Evolutionary conservation across 2,797 vertebrate genomes (phyloP), one percentile per base, ranked within the genome.

Genomic region (Spheniscus humboldti): DNA sequence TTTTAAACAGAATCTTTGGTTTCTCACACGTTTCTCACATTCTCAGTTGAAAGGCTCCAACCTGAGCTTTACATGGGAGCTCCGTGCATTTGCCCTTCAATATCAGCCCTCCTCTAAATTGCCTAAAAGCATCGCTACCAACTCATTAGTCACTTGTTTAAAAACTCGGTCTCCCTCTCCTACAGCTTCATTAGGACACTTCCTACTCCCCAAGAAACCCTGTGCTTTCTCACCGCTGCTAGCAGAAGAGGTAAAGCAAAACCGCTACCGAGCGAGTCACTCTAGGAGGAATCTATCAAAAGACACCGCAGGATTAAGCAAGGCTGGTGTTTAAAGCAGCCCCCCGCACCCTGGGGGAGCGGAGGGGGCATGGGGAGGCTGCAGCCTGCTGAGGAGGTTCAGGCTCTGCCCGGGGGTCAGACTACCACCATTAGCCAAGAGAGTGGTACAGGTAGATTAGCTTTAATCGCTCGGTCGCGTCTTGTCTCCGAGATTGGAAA

Each of bases 261-360:
- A 15, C 23, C 11, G 2, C 64, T 14, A 3, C 9, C 0, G 6
- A 50, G 23, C 0, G 3, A 45, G 19, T 50, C 4, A 1, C 19
- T 16, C 27, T 0, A 50, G 71, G 53, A 75, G 76, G 18, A 33
- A 45, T 9, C 69, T 18, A 7, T 39, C 30, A 35, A 4, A 56
- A 43, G 64, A 23, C 35, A 35, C 5, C 0, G 2, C 25, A 81
- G 69, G 85, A 41, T 77, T 35, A 18, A 56, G 59, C 31, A 68
- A 53, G 41, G 35, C 43, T 80, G 72, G 22, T 18, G 48, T 31
- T 81, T 15, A 37, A 66, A 63, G 81, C 74, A 86, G 18, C 41
- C 24, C 53, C 74, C 39, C 3, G 3, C 15, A 9, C 2, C 8
- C 13, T 2, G 5, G 39, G 52, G 28, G 19, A n/a, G 62, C 0